A percentile compares a stretch with the other conserved stretches of the same genome.
Conservation (phyloP, 2,888 invertebrate species). For the Melanargia galathea region DNA sequence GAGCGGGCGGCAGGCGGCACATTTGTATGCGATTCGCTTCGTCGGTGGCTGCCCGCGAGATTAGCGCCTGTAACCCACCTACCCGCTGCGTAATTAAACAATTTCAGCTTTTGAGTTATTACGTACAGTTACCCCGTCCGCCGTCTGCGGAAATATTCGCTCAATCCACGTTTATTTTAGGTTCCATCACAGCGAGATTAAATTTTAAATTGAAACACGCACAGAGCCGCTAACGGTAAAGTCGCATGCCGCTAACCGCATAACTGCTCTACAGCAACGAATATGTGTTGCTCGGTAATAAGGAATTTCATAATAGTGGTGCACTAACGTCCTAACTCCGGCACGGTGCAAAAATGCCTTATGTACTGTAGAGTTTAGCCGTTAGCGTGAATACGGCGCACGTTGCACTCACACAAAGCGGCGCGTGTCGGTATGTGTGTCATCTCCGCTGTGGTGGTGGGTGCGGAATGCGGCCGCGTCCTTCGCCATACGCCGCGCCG, state of each 20-base stretch:
- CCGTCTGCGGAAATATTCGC: conserved; percentile 25
- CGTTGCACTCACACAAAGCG: conserved; percentile 53
- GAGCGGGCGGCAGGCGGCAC: conserved; percentile 62
- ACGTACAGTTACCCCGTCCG: conserved; percentile 39
- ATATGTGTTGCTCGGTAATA: conserved; percentile 57
- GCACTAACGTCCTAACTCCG: conserved; percentile 54
- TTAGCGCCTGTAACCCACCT: conserved; percentile 60
- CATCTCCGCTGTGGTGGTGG: conserved; percentile 69
- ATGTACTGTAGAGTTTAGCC: conserved; percentile 47
- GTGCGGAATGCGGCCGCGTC: conserved; percentile 80
- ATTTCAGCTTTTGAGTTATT: conserved; percentile 64
- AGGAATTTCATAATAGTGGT: conserved; percentile 66
- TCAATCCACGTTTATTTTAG: conserved; percentile 27
- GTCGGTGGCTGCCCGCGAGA: conserved; percentile 68
- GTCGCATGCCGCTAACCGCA: conserved; percentile 33
- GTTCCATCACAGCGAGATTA: conserved; percentile 33
- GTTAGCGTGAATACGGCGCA: conserved; percentile 46
- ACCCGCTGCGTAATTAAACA: conserved; percentile 68
- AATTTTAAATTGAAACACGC: conserved; percentile 39
- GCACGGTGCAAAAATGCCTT: conserved; percentile 57
- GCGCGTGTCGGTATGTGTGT: conserved; percentile 73
- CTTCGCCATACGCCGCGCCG: conserved; percentile 74
- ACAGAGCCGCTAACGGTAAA: conserved; percentile 33
- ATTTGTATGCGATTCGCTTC: conserved; percentile 78
- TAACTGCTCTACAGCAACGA: conserved; percentile 55